A percentile compares a stretch with the other conserved stretches of the same genome.
These are phyloP conservation scores for Tychaedon coryphoeus DNA, from an alignment of 2,113 vertebrate species.

Conservation along the genomic window DNA sequence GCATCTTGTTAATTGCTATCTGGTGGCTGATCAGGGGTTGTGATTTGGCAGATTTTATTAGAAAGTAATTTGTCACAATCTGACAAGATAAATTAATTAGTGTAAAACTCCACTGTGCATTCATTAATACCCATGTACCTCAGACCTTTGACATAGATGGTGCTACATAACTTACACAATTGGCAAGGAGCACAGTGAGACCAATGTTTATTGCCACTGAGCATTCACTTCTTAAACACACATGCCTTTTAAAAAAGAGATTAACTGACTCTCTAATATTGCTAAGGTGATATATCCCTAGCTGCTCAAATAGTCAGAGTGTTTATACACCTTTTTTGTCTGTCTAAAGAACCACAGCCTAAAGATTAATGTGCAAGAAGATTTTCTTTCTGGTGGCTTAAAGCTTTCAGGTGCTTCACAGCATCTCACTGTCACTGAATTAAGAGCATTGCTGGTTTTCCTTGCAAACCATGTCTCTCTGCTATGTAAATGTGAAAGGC, in stretches of 20 bases:
- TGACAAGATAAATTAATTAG: slow-evolving; percentile 35
- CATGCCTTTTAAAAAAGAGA: neutral
- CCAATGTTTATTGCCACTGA: neutral
- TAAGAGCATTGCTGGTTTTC: neutral
- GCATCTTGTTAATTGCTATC: neutral
- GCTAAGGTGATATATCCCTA: neutral
- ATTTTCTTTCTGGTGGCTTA: neutral
- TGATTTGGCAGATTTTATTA: neutral
- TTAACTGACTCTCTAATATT: neutral
- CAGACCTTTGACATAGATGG: neutral
- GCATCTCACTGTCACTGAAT: neutral
- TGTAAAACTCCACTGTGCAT: neutral
- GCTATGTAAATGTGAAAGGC: neutral
- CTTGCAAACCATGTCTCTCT: neutral
- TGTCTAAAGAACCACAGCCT: neutral
- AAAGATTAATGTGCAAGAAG: neutral
- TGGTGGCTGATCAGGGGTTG: neutral
- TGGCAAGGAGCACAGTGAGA: neutral
- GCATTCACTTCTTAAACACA: neutral
- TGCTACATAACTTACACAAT: neutral
- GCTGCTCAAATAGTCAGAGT: neutral
- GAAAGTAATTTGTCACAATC: slow-evolving; percentile 12
- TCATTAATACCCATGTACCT: neutral
- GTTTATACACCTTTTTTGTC: neutral
- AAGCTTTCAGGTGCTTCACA: neutral